A percentile compares a stretch with the other conserved stretches of the same genome.
phyloP scores from a whole-genome alignment of 2,113 vertebrate species.

The Xerus inauris region DNA sequence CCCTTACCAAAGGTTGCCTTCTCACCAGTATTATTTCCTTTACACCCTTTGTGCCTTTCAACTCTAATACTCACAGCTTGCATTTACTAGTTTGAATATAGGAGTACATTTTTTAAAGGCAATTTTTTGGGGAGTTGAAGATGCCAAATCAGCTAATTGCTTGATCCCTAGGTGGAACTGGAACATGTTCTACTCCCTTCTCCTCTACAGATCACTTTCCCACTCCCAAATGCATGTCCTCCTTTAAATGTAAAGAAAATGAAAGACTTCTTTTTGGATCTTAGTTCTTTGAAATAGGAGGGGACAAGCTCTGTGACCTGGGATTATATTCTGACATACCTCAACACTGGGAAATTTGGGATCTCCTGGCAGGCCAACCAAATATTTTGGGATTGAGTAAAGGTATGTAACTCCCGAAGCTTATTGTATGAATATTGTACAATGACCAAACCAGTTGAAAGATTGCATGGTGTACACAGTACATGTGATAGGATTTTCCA shows the following conservation, averaged over 20 bases:
- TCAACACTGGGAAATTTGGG: not conserved
- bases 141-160: not conserved
- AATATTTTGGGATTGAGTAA: not conserved
- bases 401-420: not conserved
- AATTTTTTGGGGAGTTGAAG: not conserved
- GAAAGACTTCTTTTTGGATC: not conserved
- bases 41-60: slow-evolving; percentile 62
- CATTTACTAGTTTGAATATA: slow-evolving; percentile 28
- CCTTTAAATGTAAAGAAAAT: not conserved
- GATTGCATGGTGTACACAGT: not conserved
- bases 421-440: not conserved
- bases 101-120: not conserved
- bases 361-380: not conserved
- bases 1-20: slow-evolving; percentile 18
- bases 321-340: not conserved
- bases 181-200: not conserved
- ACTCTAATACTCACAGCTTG: not conserved
- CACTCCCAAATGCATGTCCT: not conserved
- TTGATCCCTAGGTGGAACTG: not conserved
- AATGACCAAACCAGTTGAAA: not conserved
- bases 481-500: not conserved
- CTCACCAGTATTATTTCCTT: slow-evolving; percentile 36
- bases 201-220: not conserved
- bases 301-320: not conserved
- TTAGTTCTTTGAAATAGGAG: not conserved